Base-by-base conservation (phyloP, 2,797 vertebrate genomes). In the Decapterus maruadsi region DNA sequence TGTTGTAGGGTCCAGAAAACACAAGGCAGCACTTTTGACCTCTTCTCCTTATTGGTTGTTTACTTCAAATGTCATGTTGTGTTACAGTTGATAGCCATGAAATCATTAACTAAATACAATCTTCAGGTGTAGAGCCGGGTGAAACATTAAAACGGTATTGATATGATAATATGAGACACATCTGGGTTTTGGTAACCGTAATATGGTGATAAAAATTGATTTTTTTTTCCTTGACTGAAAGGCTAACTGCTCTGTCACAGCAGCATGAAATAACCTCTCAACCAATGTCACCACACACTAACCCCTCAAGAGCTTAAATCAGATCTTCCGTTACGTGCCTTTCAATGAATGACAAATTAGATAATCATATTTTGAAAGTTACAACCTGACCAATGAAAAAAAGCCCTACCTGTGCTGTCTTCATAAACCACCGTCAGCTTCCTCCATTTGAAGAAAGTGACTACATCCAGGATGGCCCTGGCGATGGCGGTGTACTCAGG, bases 401-500 rank as follows among this genome's bases (percentile, higher is more conserved):
- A 2, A 8, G 13, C 3, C 45, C 14, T 77, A 93, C 93, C 97
- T 72, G 97, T 97, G 91, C 98, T 98, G 92, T 99, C 98, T 93
- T 99, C 97, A 6, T 99, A 99, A 3, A 99, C 96, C 80, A 99
- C 96, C 0, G 98, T 99, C 40, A 99, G 91, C 5, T 95, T 96
- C 73, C 95, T 97, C 98, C 98, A 99, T 83, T 96, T 97, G 92
- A 97, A 98, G 89, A 97, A 96, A 0, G 97, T 96, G 73, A 99
- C 97, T 19, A 99, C 94, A 64, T 99, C 98, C 93, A 99, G 94
- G 77, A 99, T 96, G 0, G 98, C 98, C 51, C 96, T 94, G 89
- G 97, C 98, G 87, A 99, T 96, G 68, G 98, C 97, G 0, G 96
- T 94, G 78, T 98, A 97, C 87, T 99, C 98, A 0, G 98, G 98